Conservation (phyloP, 2,888 invertebrate species). For the Cosmopolites sordidus region DNA sequence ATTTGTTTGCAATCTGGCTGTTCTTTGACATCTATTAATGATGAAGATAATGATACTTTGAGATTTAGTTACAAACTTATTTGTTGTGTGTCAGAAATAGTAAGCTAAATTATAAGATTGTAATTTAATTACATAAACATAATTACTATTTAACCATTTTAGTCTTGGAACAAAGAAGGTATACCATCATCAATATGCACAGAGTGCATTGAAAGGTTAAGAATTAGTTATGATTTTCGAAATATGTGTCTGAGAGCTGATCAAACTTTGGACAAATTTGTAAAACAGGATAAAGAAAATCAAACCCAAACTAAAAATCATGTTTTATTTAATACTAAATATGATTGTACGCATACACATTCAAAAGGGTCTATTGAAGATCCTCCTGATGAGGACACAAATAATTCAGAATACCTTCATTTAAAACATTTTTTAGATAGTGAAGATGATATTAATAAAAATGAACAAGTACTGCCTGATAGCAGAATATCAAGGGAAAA, state of each 20-base stretch:
- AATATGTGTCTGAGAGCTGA: conserved; percentile 42
- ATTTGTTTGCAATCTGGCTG: conserved; percentile 44
- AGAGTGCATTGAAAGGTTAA: conserved; percentile 41
- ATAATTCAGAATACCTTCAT: conserved; percentile 42
- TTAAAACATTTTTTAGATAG: conserved; percentile 45
- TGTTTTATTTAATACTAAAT: conserved; percentile 6
- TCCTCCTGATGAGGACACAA: conserved; percentile 36
- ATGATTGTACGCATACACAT: conserved; percentile 9
- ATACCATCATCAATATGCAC: conserved; percentile 42
- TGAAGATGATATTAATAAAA: conserved; percentile 39
- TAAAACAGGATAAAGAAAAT: conserved; percentile 11
- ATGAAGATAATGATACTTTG: conserved; percentile 41
- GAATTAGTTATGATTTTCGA: conserved; percentile 44
- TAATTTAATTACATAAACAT: background rate
- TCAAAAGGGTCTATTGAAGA: conserved; percentile 28
- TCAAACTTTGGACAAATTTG: conserved; percentile 38
- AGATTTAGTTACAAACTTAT: conserved; percentile 43
- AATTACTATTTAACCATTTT: conserved; percentile 19
- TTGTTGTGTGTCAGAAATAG: conserved; percentile 44
- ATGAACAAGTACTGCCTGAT: conserved; percentile 32
- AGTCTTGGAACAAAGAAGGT: conserved; percentile 44
- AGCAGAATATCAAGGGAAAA: conserved; percentile 33
- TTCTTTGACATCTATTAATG: conserved; percentile 41
- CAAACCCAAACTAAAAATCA: too few relatives aligned
- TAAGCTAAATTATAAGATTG: conserved; percentile 32